Percentiles rank a stretch among this genome's conserved stretches.
Conservation (phyloP, 2,113 vertebrate species). For the Macrotis lagotis region DNA sequence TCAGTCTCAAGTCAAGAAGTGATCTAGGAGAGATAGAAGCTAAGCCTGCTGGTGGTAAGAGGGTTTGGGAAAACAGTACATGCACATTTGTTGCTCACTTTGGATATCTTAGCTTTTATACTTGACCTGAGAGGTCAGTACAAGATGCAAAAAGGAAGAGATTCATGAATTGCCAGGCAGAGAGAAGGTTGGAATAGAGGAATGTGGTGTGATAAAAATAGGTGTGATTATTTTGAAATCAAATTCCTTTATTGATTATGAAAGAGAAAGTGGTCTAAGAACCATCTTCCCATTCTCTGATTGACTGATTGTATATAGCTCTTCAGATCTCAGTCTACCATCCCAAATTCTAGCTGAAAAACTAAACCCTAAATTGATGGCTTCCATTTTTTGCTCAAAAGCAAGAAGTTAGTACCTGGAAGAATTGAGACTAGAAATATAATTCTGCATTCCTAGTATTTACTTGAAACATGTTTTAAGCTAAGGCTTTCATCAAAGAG, state of each 20-base stretch:
- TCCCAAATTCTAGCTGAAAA: neutral
- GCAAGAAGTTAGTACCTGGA: neutral
- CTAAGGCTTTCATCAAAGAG: neutral
- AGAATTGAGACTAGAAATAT: neutral
- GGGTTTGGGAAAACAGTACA: neutral
- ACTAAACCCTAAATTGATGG: neutral
- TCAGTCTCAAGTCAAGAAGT: neutral
- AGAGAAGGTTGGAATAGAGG: neutral
- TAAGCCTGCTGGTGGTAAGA: neutral
- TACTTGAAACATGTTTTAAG: neutral
- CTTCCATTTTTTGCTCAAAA: neutral
- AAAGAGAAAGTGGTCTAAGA: neutral
- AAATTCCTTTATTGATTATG: neutral
- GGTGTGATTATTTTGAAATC: neutral
- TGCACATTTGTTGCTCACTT: neutral
- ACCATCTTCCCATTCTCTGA: neutral
- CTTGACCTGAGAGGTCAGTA: neutral
- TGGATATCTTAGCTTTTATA: neutral
- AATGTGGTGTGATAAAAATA: neutral
- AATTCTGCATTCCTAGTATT: neutral
- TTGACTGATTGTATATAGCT: neutral
- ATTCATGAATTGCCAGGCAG: accelerated
- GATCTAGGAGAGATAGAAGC: neutral
- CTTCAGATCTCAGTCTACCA: neutral
- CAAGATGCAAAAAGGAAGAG: neutral